These are phyloP conservation scores for Leptarthrus brevirostris DNA, from an alignment of 2,888 invertebrate species.

Conservation along the genomic window DNA sequence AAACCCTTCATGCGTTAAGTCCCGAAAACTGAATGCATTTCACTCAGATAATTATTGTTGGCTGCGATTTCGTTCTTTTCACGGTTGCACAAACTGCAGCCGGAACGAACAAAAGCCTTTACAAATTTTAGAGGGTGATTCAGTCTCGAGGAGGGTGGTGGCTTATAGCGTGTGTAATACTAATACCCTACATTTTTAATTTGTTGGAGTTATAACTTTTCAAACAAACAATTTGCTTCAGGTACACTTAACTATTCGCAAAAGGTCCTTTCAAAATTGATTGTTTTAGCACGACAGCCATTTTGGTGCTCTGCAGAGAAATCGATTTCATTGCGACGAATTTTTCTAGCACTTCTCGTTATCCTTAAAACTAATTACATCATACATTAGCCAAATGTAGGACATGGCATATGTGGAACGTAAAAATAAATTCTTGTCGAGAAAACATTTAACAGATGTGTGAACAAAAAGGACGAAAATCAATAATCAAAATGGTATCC, in stretches of 20 bases:
- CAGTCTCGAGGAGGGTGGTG: not conserved
- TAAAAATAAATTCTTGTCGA: not conserved
- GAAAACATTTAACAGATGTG: not conserved
- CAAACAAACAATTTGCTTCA: slow-evolving; percentile 5
- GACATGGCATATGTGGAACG: not conserved
- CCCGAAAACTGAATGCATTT: not conserved
- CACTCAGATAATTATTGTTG: not conserved
- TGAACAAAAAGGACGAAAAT: slow-evolving; percentile 58
- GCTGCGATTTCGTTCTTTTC: slow-evolving; percentile 24
- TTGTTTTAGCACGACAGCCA: slow-evolving; percentile 20
- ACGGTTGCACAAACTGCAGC: not conserved
- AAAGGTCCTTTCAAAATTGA: slow-evolving; percentile 4
- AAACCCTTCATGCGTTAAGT: slow-evolving; percentile 31
- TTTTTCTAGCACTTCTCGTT: not conserved
- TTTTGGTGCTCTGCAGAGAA: slow-evolving; percentile 43
- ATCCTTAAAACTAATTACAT: slow-evolving; percentile 13
- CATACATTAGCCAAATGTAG: slow-evolving; percentile 3
- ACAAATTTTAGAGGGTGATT: slow-evolving; percentile 11
- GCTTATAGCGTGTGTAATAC: slow-evolving; percentile 25
- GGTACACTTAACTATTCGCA: slow-evolving; percentile 4
- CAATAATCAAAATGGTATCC: slow-evolving; percentile 66
- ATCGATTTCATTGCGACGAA: slow-evolving; percentile 43
- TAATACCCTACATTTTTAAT: not conserved
- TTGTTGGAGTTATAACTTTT: not conserved
- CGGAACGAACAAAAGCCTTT: slow-evolving; percentile 12